Conservation (phyloP, 2,113 vertebrate species). For the Oncorhynchus kisutch region DNA sequence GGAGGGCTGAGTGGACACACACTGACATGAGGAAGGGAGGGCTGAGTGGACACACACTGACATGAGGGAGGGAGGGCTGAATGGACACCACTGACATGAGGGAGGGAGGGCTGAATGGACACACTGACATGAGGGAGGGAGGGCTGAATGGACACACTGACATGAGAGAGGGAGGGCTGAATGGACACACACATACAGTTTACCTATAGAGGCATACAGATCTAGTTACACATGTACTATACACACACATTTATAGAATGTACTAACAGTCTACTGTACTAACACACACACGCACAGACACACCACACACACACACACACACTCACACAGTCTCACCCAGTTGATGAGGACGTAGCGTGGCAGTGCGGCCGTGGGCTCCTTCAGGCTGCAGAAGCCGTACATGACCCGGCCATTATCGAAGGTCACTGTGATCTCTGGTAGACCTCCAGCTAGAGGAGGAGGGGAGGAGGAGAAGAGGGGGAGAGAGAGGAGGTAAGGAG, state of each 20-base stretch:
- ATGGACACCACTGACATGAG: too few relatives aligned
- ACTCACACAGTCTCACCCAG: slow-evolving; percentile 81
- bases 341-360: slow-evolving; percentile 98
- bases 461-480: not conserved
- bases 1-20: too few relatives aligned
- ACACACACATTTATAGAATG: not conserved
- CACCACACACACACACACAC: slow-evolving; percentile 5
- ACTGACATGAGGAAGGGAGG: too few relatives aligned
- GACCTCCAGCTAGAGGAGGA: slow-evolving; percentile 81
- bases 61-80: too few relatives aligned
- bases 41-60: too few relatives aligned
- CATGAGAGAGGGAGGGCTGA: too few relatives aligned
- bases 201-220: not conserved
- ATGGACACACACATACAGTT: not conserved
- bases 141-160: too few relatives aligned
- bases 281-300: not conserved
- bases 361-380: slow-evolving; percentile 85
- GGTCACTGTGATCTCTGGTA: slow-evolving; percentile 85
- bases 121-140: too few relatives aligned
- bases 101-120: too few relatives aligned
- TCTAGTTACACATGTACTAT: not conserved
- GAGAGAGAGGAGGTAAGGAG: not conserved
- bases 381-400: slow-evolving; percentile 98
- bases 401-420: slow-evolving; percentile 93
- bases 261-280: not conserved